Conservation (phyloP, 2,113 vertebrate genomes). For the Micronycteris hirsuta region DNA sequence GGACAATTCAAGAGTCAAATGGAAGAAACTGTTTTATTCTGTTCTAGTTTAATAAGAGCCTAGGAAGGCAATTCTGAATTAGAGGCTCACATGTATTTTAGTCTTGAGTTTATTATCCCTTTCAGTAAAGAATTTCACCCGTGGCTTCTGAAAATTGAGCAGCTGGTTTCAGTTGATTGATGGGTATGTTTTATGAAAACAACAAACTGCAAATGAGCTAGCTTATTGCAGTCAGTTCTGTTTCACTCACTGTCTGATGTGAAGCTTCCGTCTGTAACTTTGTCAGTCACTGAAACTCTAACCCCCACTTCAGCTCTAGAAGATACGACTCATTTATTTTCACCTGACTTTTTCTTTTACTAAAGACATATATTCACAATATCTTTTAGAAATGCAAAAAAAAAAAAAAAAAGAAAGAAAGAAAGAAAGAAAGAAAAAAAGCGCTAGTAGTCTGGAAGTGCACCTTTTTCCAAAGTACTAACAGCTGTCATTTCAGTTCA, state of each 20-base stretch:
- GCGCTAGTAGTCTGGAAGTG: neutral
- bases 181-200: constrained; percentile 68
- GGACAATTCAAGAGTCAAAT: constrained; percentile 16
- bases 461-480: neutral
- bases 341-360: neutral
- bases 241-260: constrained; percentile 51
- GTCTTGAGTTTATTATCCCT: constrained; percentile 56
- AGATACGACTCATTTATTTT: constrained; percentile 32
- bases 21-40: constrained; percentile 10
- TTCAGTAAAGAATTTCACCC: constrained; percentile 56
- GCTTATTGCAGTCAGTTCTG: constrained; percentile 56
- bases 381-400: neutral
- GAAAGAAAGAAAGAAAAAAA: neutral
- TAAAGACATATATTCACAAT: neutral
- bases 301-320: neutral
- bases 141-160: constrained; percentile 54
- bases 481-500: neutral
- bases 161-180: constrained; percentile 59
- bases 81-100: constrained; percentile 44
- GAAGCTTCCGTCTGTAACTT: constrained; percentile 54
- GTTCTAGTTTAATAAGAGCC: constrained; percentile 31
- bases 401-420: neutral
- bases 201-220: constrained; percentile 64
- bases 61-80: constrained; percentile 40
- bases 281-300: constrained; percentile 40